Percentiles rank a stretch among this genome's conserved stretches.
Evolutionary conservation across 2,888 invertebrate genomes (phyloP).

Genomic region (Aethes cnicana): DNA sequence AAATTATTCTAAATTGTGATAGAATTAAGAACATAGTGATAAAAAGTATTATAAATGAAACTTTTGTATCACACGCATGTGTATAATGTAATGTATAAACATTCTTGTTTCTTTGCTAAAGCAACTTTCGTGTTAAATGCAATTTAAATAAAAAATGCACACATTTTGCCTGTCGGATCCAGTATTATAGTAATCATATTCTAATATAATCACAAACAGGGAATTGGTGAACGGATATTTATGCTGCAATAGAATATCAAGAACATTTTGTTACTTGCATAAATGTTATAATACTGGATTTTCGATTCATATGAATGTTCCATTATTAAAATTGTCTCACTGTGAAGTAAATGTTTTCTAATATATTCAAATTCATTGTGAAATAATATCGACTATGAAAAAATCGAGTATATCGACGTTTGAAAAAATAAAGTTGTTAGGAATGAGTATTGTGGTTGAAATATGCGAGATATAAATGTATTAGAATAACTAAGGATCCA

Average conservation of each 20-base stretch:
- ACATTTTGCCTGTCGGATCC: conserved; percentile 7
- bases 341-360: conserved; percentile 12
- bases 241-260: neutral
- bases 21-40: neutral
- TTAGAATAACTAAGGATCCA: conserved; percentile 17
- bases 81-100: conserved; percentile 11
- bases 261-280: neutral
- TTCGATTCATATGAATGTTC: conserved; percentile 5
- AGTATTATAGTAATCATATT: conserved; percentile 8
- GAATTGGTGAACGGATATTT: too few species aligned
- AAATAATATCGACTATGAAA: conserved; percentile 22
- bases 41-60: neutral
- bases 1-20: too few species aligned
- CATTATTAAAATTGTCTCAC: conserved; percentile 10
- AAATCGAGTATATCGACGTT: conserved; percentile 25
- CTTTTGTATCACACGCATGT: conserved; percentile 16
- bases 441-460: conserved; percentile 21
- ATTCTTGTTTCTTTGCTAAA: conserved; percentile 24
- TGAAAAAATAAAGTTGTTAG: conserved; percentile 20
- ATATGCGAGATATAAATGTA: conserved; percentile 24
- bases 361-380: conserved; percentile 20
- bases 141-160: neutral
- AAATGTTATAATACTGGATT: conserved; percentile 11
- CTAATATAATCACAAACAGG: too few species aligned
- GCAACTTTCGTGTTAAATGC: neutral